These are phyloP conservation scores for Pseudois nayaur DNA, from an alignment of 2,113 vertebrate genomes.

Conservation along the genomic window DNA sequence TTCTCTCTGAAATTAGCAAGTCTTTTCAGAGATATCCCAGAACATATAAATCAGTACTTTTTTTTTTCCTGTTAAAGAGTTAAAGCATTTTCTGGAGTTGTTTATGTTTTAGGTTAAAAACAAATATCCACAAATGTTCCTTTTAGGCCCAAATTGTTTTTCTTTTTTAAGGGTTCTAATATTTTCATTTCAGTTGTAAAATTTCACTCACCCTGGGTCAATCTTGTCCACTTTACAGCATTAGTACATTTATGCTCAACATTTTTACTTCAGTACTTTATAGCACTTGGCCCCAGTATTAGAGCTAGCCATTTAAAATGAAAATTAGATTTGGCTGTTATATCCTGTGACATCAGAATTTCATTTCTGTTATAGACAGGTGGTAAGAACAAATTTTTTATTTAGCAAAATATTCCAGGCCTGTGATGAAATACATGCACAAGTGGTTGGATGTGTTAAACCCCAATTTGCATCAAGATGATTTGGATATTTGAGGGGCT, in stretches of 20 bases:
- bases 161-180: background rate
- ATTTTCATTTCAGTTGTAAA: slow-evolving; percentile 9
- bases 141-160: background rate
- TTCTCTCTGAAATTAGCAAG: background rate
- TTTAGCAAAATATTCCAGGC: background rate
- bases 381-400: background rate
- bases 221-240: background rate
- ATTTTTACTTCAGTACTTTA: slow-evolving; percentile 21
- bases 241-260: background rate
- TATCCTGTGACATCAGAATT: background rate
- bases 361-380: background rate
- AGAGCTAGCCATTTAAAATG: background rate
- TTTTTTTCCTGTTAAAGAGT: background rate
- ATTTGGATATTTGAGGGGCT: background rate
- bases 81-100: background rate
- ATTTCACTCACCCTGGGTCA: background rate
- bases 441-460: background rate
- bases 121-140: background rate
- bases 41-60: background rate
- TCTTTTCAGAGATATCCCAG: background rate
- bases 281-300: background rate
- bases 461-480: background rate
- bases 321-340: background rate
- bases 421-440: background rate
- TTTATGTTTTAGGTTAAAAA: background rate